Evolutionary conservation across 2,113 vertebrate genomes (phyloP).

Genomic region (Pyxicephalus adspersus): DNA sequence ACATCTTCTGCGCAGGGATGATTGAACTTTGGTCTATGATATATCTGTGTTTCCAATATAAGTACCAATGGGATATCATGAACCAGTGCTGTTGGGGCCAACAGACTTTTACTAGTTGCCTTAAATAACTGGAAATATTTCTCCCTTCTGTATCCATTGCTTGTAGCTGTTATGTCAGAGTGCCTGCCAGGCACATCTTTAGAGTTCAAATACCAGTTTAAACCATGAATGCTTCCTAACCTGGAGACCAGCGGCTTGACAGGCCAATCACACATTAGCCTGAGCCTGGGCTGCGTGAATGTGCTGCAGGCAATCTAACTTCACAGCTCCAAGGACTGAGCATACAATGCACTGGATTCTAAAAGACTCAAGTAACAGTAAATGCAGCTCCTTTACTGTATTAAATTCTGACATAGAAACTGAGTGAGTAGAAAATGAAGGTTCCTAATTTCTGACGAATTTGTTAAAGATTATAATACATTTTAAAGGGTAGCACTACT

Average conservation of each 20-base stretch:
- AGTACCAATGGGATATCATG: background rate
- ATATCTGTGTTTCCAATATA: background rate
- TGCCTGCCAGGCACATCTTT: background rate
- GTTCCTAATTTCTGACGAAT: too few relatives aligned
- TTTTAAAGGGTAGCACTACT: too few relatives aligned
- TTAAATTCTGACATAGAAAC: background rate
- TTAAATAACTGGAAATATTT: background rate
- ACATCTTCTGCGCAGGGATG: background rate
- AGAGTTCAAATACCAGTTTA: background rate
- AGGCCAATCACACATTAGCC: slow-evolving; percentile 8
- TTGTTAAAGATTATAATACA: too few relatives aligned
- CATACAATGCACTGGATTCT: background rate
- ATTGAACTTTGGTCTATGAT: background rate
- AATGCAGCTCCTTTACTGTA: background rate
- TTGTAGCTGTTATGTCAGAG: slow-evolving; percentile 2
- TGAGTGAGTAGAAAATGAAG: too few relatives aligned
- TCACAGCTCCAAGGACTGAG: background rate
- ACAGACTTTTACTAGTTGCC: too few relatives aligned
- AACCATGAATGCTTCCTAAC: background rate
- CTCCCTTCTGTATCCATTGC: slow-evolving; percentile 3
- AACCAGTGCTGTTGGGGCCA: background rate
- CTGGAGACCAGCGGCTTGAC: background rate
- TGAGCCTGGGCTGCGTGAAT: background rate
- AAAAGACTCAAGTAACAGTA: background rate
- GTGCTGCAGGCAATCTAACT: slow-evolving; percentile 15